Conservation (phyloP, 1,140 invertebrate genomes). For the Acromyrmex echinatior region DNA sequence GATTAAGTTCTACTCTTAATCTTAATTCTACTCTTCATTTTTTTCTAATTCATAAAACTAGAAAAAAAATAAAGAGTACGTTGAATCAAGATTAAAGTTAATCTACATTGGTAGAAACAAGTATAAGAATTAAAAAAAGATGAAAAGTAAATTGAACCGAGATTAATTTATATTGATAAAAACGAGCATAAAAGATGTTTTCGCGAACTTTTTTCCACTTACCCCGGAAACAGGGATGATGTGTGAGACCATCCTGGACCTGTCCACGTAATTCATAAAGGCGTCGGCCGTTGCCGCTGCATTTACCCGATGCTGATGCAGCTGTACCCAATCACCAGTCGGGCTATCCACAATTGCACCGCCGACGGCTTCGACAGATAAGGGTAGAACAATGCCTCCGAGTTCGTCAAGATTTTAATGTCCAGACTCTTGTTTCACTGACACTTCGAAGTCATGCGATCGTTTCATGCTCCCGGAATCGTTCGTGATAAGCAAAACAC, state of each 20-base stretch:
- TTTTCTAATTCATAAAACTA: no score
- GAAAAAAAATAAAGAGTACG: no score
- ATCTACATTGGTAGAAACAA: no score
- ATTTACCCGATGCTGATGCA: constrained; percentile 78
- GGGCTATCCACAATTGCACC: constrained; percentile 74
- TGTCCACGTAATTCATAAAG: constrained; percentile 82
- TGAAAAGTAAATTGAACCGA: no score
- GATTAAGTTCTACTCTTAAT: no score
- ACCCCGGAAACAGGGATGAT: constrained; percentile 81
- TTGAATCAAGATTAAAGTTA: no score
- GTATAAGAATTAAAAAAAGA: no score
- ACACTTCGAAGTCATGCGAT: constrained; percentile 47
- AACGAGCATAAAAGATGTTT: neutral
- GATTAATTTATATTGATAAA: neutral
- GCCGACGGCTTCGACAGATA: neutral
- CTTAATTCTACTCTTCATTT: no score
- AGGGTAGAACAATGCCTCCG: neutral
- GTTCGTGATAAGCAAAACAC: constrained; percentile 12
- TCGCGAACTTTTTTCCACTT: constrained; percentile 45
- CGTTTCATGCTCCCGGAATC: constrained; percentile 20
- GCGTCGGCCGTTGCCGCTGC: constrained; percentile 69
- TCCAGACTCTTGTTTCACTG: constrained; percentile 47
- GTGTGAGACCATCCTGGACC: constrained; percentile 81
- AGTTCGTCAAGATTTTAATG: neutral
- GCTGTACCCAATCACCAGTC: constrained; percentile 74